Base-by-base conservation (phyloP, 2,797 vertebrate genomes). In the Ispidina picta region DNA sequence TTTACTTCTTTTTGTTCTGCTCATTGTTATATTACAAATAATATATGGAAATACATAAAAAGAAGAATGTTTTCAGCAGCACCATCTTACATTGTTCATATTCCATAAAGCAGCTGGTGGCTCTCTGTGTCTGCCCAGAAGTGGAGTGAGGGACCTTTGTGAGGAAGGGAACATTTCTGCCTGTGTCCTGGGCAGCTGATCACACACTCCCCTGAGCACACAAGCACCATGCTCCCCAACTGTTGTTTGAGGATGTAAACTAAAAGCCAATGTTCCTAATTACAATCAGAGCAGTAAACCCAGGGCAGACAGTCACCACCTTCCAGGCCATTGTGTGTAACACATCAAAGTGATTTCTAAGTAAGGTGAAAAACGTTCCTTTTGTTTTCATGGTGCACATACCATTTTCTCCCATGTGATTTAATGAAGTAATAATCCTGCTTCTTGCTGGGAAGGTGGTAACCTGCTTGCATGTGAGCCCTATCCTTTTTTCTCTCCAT, bases 381-480 rank as follows among this genome's bases (percentile, higher is more conserved):
- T 59, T 71, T 75, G 26, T 74, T 72, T 85, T 86, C 56, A 25
- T n/a, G 23, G 33, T 81, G 49, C 52, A 54, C 76, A 85, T 80
- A 51, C 58, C 59, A 26, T 58, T 90, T 31, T 68, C 49, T 70
- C 78, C 70, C 31, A 20, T 16, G 41, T 74, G 94, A 91, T 86
- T 95, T 74, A 90, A 77, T 65, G 80, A 85, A 64, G 21, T 59
- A 58, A 81, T 89, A 88, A 86, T 54, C 29, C 63, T 80, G 31
- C 16, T 41, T 69, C 46, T 86, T 79, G 15, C 72, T 92, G 64
- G 46, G 75, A 93, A 54, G 77, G 56, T 63, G 41, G 60, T 85
- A 41, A 52, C 59, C 66, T 22, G 8, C 56, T 55, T 76, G 58
- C 37, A 68, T 22, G 33, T 1, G 2, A 74, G 49, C 39, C 46